These are phyloP conservation scores for Eupithecia pulchellata DNA, from an alignment of 2,888 invertebrate species.

Conservation along the genomic window DNA sequence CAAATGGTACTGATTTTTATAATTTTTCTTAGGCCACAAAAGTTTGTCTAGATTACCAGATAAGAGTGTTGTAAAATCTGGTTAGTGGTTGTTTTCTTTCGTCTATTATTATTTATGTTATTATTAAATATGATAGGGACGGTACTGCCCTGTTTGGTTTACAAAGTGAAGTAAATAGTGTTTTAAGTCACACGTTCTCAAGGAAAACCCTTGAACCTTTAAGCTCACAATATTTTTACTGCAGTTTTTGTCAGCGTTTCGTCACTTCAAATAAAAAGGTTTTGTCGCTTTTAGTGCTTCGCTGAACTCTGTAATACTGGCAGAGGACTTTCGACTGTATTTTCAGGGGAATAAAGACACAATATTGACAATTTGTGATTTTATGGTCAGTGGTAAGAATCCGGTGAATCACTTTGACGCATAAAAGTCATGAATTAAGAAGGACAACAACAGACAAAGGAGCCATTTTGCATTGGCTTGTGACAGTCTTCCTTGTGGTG, in stretches of 20 bases:
- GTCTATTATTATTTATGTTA: background rate
- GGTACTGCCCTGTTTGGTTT: too few relatives aligned
- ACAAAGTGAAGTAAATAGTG: too few relatives aligned
- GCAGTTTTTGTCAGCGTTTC: slow-evolving; percentile 62
- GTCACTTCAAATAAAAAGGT: slow-evolving; percentile 57
- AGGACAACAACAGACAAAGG: slow-evolving; percentile 83
- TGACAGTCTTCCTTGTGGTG: slow-evolving; percentile 79
- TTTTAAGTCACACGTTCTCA: slow-evolving; percentile 8
- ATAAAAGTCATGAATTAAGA: slow-evolving; percentile 84
- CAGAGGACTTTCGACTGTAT: slow-evolving; percentile 28
- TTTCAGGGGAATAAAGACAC: slow-evolving; percentile 24
- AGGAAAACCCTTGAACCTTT: slow-evolving; percentile 43
- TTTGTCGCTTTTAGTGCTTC: slow-evolving; percentile 54
- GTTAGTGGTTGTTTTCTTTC: too few relatives aligned
- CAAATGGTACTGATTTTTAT: too few relatives aligned
- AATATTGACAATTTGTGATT: slow-evolving; percentile 31
- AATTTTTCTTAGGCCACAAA: too few relatives aligned
- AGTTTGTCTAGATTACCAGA: too few relatives aligned
- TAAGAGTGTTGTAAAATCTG: too few relatives aligned
- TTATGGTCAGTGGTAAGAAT: slow-evolving; percentile 54
- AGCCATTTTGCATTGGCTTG: slow-evolving; percentile 82
- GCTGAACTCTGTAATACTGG: slow-evolving; percentile 42
- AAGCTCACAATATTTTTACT: slow-evolving; percentile 53
- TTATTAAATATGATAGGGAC: background rate
- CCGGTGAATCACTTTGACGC: slow-evolving; percentile 81